A percentile compares a stretch with the other conserved stretches of the same genome.
Evolutionary conservation across 1,140 invertebrate species (phyloP).

Genomic region (Pseudomyrmex dendroicus): DNA sequence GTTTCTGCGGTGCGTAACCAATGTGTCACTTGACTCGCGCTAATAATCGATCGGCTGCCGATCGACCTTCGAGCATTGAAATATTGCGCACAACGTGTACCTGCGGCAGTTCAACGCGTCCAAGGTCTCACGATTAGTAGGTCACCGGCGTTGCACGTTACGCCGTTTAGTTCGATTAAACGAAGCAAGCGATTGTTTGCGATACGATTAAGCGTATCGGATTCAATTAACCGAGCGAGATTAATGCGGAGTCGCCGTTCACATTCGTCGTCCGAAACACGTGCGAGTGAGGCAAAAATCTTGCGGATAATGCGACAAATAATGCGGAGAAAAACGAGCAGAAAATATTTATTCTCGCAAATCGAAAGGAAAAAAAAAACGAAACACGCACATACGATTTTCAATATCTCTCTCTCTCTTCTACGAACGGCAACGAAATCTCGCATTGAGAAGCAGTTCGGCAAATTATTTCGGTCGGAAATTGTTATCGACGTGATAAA

Average conservation of each 20-base stretch:
- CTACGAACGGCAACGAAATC: background rate
- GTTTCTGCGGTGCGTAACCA: slow-evolving; percentile 23
- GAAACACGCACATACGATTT: slow-evolving; percentile 18
- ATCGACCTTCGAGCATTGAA: slow-evolving; percentile 70
- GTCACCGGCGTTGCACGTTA: slow-evolving; percentile 54
- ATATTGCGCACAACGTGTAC: slow-evolving; percentile 63
- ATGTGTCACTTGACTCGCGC: slow-evolving; percentile 56
- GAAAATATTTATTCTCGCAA: background rate
- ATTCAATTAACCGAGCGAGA: slow-evolving; percentile 21
- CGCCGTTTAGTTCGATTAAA: slow-evolving; percentile 25
- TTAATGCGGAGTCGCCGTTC: background rate
- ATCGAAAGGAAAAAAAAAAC: slow-evolving; percentile 12
- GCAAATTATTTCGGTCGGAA: background rate
- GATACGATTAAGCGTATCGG: slow-evolving; percentile 10
- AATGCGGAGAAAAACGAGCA: no score
- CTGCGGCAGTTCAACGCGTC: slow-evolving; percentile 57
- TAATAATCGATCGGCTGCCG: slow-evolving; percentile 67
- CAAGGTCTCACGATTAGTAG: slow-evolving; percentile 71
- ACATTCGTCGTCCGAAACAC: no score
- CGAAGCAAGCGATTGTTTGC: slow-evolving; percentile 20
- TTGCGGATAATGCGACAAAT: no score
- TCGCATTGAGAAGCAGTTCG: slow-evolving; percentile 44
- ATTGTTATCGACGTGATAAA: slow-evolving; percentile 44
- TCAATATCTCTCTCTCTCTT: background rate
- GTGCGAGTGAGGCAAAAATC: no score